Evolutionary conservation across 53 echinoderm and acorn worm species (phyloP).

Genomic region (Astropecten irregularis): DNA sequence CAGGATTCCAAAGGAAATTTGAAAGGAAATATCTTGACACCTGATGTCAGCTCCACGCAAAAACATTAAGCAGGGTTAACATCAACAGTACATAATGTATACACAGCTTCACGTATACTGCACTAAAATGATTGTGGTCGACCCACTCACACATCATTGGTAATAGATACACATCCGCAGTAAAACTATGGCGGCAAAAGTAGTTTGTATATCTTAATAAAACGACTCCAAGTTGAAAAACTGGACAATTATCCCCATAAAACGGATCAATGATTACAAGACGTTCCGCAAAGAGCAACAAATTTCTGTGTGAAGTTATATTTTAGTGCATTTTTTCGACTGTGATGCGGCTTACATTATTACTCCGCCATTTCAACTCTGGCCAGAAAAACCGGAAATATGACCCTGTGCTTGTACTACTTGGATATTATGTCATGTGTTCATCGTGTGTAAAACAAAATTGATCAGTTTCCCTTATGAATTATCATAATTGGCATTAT

Average conservation of each 20-base stretch:
- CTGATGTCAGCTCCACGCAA: conserved; percentile 28
- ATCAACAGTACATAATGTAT: neutral
- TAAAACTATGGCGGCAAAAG: conserved; percentile 39
- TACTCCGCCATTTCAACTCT: conserved; percentile 24
- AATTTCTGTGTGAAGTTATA: no score
- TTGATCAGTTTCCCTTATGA: no score
- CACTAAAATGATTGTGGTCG: conserved; percentile 32
- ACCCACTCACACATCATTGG: conserved; percentile 29
- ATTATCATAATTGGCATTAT: no score
- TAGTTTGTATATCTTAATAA: conserved; percentile 1
- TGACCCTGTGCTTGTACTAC: conserved; percentile 19
- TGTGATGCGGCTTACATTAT: neutral
- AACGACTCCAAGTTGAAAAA: no score
- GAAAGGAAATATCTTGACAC: conserved; percentile 53
- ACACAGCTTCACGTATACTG: no score
- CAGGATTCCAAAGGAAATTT: conserved; percentile 32
- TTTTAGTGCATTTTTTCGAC: no score
- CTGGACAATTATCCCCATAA: no score
- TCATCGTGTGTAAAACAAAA: no score
- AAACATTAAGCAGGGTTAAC: neutral
- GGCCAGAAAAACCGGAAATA: conserved; percentile 34
- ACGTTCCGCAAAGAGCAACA: no score
- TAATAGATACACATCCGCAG: conserved; percentile 3
- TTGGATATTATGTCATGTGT: no score
- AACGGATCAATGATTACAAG: no score